A percentile compares a stretch with the other conserved stretches of the same genome.
These are phyloP conservation scores for Meiosimyza platycephala DNA, from an alignment of 2,888 invertebrate species.

Conservation along the genomic window DNA sequence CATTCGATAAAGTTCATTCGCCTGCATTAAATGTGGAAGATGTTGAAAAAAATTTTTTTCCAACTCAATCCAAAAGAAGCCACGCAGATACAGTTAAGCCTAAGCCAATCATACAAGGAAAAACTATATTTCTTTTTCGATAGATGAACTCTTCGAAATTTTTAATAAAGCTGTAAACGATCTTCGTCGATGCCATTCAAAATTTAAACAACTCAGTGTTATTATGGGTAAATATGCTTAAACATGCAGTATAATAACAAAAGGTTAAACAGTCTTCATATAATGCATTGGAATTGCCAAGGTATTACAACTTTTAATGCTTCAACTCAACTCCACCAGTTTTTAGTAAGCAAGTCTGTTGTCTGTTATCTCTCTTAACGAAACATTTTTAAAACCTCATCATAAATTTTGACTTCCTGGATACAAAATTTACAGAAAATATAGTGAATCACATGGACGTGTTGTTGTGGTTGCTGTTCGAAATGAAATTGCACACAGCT, in stretches of 20 bases:
- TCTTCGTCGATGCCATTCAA: background rate
- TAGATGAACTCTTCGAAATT: background rate
- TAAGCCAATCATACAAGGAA: background rate
- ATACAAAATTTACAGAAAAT: slow-evolving; percentile 8
- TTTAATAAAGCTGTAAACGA: background rate
- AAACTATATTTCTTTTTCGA: background rate
- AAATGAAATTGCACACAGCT: background rate
- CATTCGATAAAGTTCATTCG: too few relatives aligned
- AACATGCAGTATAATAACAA: background rate
- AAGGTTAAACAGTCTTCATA: background rate
- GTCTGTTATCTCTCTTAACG: too few relatives aligned
- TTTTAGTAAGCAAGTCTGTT: slow-evolving; percentile 2
- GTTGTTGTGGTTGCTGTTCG: slow-evolving; percentile 11
- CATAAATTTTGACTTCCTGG: slow-evolving; percentile 10
- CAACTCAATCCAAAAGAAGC: background rate
- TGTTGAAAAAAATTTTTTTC: background rate
- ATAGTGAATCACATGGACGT: background rate
- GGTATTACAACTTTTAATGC: background rate
- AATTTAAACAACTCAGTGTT: background rate
- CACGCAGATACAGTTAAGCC: background rate
- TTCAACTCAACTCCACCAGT: background rate
- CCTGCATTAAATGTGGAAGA: too few relatives aligned
- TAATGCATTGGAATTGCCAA: too few relatives aligned
- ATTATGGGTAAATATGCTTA: slow-evolving; percentile 1
- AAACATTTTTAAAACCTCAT: slow-evolving; percentile 7